Evolutionary conservation across 2,797 vertebrate genomes (phyloP), one percentile per base, ranked within the genome.

Genomic region (Sebastes cheni): DNA sequence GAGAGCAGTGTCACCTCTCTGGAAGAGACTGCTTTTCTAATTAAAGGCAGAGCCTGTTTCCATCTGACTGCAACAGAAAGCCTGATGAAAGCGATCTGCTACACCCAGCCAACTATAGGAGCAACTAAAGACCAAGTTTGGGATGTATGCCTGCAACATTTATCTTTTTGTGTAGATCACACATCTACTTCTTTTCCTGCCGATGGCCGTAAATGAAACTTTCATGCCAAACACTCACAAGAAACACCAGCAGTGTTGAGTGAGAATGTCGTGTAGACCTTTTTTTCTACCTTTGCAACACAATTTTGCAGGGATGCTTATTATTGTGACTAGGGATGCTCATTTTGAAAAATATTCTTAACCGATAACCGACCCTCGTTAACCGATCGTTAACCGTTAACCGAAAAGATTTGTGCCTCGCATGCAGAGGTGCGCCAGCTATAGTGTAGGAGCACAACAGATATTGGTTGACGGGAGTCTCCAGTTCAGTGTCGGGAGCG

Each of bases 1-100:
- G 79, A 13, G 39, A 88, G 52, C 61, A 25, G 66, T 42, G 75
- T 84, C 75, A 80, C 70, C 55, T 78, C 77, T 83, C 65, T 72
- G 66, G 79, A 77, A 79, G 66, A 76, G n/a, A 6, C 46, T 69
- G 50, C 67, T 88, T 77, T 77, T 82, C 66, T 72, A 75, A 78
- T 78, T 82, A 79, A 84, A 85, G 30, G 67, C 4, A 80, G 46
- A 78, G 65, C 16, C 55, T 77, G 64, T 67, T 85, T 86, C 59
- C 32, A 39, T 76, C 18, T 39, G 23, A 58, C 68, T 72, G 22
- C 16, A 4, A 75, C 34, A 72, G 55, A 79, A 66, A 6, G 58
- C 20, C 25, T 29, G 30, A 30, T 75, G 16, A 67, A 78, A 85
- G 84, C 60, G 54, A 25, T 46, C 30, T 81, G 73, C 50, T 36